Conservation (phyloP, 2,888 invertebrate species). For the Dryobota labecula region DNA sequence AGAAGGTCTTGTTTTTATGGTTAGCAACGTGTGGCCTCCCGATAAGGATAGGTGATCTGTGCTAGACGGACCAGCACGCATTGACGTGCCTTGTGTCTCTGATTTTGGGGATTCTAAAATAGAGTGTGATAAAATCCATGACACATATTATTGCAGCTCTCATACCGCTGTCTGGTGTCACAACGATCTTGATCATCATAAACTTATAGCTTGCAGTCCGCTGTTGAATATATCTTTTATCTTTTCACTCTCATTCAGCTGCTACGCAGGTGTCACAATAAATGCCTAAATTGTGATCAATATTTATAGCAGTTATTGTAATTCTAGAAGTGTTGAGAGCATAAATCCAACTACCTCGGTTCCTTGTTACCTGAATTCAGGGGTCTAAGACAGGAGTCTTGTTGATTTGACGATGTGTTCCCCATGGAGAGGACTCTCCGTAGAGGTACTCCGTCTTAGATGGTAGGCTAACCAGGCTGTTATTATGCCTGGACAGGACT, state of each 20-base stretch:
- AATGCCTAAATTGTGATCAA: neutral
- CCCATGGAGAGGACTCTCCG: neutral
- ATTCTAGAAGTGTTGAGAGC: neutral
- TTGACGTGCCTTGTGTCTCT: neutral
- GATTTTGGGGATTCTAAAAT: neutral
- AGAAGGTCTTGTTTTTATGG: conserved; percentile 39
- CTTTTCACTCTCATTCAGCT: neutral
- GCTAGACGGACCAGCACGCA: neutral
- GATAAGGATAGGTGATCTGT: conserved; percentile 22
- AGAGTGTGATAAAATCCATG: neutral
- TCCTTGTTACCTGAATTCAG: neutral
- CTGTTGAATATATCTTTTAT: neutral
- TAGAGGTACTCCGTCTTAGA: neutral
- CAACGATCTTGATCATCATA: neutral
- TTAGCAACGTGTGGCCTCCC: conserved; percentile 35
- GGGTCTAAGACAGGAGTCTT: neutral
- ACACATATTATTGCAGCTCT: too few species aligned
- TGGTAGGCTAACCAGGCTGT: too few species aligned
- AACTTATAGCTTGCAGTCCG: neutral
- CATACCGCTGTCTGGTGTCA: neutral
- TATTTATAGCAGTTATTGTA: neutral
- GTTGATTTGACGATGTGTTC: neutral
- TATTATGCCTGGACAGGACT: too few species aligned
- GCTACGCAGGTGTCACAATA: neutral
- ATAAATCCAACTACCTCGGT: too few species aligned